A percentile compares a stretch with the other conserved stretches of the same genome.
Conservation (phyloP, 2,797 vertebrate species). For the Mareca strepera region DNA sequence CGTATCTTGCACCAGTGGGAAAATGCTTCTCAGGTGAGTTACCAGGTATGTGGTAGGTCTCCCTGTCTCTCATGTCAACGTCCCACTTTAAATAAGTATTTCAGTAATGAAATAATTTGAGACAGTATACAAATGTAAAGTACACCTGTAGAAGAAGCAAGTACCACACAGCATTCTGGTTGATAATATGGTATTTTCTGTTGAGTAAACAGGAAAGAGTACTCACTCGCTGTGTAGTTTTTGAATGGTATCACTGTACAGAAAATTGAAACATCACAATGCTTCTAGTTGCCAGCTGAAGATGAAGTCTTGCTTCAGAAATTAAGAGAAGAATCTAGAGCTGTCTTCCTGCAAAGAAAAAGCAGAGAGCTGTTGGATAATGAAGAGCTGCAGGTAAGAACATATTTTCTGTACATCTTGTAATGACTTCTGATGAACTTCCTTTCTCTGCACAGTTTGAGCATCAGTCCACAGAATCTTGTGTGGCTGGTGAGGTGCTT, state of each 20-base stretch:
- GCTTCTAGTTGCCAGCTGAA: conserved; percentile 91
- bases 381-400: conserved; percentile 93
- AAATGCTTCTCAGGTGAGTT: background rate
- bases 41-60: background rate
- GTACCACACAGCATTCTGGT: background rate
- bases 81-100: background rate
- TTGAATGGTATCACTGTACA: background rate
- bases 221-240: background rate
- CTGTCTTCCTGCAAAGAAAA: conserved; percentile 98
- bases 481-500: background rate
- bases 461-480: background rate
- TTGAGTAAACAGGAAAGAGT: background rate
- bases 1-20: accelerated
- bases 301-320: conserved; percentile 97
- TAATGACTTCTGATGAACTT: background rate
- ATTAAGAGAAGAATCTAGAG: conserved; percentile 95
- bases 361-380: conserved; percentile 97
- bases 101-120: background rate
- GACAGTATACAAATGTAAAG: background rate
- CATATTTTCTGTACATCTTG: background rate
- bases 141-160: background rate
- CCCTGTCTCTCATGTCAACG: background rate
- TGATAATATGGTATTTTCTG: background rate
- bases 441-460: background rate
- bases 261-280: background rate